Conservation (phyloP, 2,888 invertebrate genomes). For the Agrypnus murinus region DNA sequence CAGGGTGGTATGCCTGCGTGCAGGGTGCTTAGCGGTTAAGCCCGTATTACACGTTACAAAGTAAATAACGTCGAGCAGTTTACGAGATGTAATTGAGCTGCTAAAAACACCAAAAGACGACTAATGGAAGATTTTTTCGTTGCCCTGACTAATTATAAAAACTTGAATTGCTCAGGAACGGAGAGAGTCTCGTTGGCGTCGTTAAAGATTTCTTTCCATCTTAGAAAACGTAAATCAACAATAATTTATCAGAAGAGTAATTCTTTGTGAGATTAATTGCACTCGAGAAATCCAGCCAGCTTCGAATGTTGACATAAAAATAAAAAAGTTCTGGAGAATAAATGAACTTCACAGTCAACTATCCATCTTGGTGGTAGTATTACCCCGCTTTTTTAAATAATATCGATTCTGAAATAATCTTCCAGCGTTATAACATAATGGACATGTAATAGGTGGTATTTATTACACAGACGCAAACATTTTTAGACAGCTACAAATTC, state of each 20-base stretch:
- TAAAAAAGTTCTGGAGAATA: conserved; percentile 46
- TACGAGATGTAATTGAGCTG: conserved; percentile 28
- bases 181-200: conserved; percentile 8
- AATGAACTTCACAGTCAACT: conserved; percentile 45
- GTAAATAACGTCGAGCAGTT: conserved; percentile 26
- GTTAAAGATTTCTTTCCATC: conserved; percentile 22
- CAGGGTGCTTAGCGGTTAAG: conserved; percentile 42
- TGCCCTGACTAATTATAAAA: conserved; percentile 25
- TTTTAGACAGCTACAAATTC: conserved; percentile 55
- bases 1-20: conserved; percentile 44
- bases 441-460: conserved; percentile 45
- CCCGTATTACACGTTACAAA: conserved; percentile 46
- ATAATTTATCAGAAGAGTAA: conserved; percentile 48
- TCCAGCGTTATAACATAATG: conserved; percentile 39
- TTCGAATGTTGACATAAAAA: conserved; percentile 44
- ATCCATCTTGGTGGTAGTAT: conserved; percentile 25
- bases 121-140: conserved; percentile 19
- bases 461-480: conserved; percentile 50
- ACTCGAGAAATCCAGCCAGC: conserved; percentile 28
- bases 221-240: conserved; percentile 31
- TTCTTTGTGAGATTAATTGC: conserved; percentile 48
- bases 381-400: conserved; percentile 19
- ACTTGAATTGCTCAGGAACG: conserved; percentile 17
- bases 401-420: conserved; percentile 16
- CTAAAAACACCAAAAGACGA: conserved; percentile 3